Base-by-base conservation (phyloP, 2,888 invertebrate species). In the Halocaridina rubra region DNA sequence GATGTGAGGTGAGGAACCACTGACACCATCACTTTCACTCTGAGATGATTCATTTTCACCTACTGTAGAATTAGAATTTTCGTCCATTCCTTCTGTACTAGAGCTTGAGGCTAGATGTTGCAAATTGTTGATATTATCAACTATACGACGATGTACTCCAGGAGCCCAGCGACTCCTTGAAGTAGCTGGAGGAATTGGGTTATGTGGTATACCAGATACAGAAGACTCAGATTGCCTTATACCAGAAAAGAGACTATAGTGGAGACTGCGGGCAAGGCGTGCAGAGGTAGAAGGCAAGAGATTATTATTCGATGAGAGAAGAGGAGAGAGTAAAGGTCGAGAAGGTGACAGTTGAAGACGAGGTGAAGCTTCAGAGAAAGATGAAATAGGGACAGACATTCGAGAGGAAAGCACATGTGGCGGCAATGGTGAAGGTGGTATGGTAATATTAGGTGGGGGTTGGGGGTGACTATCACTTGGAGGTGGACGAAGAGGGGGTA, bases 341-440 rank as follows among this genome's bases (percentile, higher is more conserved):
- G 76, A 61, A 10, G 81, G 32, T n/a, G 32, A 46, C 27, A 72
- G 69, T 8, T 71, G 53, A 16, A 78, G 33, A 16, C 77, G 53
- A 13, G 78, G 72, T 27, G 77, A 39, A 30, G 82, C 46, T 27
- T 33, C 59, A 24, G 78, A 59, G 29, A 71, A 72, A 8, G 77
- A 30, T 29, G 82, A 57, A 22, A 81, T 32, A n/a, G 57, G 39
- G 16, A 74, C n/a, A n/a, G 82, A 53, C 5, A 82, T 59, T 10
- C 77, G 82, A 69, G 82, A 78, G 30, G 82, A 57, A 0, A 82
- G 61, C 24, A 82, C 72, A 71, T 82, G 82, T 32, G 80, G 32
- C 8, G 80, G 72, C 10, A 80, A 59, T 29, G 82, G 72, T 59
- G 72, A 13, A 39, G 78, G 61, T 7, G 81, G 33, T 30, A 69